A percentile compares a stretch with the other conserved stretches of the same genome.
Conservation (phyloP, 2,113 vertebrate genomes). For the Vombatus ursinus region DNA sequence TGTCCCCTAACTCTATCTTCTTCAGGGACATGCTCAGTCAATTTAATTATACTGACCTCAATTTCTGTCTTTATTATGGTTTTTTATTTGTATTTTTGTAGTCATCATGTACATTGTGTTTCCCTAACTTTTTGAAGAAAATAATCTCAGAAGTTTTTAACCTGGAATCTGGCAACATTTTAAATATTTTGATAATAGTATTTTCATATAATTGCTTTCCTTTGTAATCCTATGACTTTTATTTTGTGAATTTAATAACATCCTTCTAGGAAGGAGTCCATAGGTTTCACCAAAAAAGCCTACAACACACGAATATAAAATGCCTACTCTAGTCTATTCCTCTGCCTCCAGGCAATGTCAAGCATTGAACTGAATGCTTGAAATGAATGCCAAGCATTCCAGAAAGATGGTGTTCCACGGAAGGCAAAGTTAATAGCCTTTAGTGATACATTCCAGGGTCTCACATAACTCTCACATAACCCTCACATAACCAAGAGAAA, state of each 20-base stretch:
- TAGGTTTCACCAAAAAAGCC: background rate
- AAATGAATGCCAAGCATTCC: background rate
- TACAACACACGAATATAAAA: background rate
- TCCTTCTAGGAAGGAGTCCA: background rate
- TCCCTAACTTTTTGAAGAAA: background rate
- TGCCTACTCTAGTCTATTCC: background rate
- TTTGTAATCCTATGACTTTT: background rate
- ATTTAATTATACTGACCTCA: background rate
- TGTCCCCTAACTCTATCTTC: background rate
- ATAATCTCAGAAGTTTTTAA: background rate
- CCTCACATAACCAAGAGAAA: background rate
- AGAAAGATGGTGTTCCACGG: slow-evolving; percentile 7
- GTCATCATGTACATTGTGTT: background rate
- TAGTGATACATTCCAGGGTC: background rate
- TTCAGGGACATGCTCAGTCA: background rate
- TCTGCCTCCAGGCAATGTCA: background rate
- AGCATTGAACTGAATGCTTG: background rate
- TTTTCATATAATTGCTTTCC: background rate
- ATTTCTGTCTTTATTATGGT: background rate
- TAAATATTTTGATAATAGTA: too few relatives aligned
- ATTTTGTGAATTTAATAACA: background rate
- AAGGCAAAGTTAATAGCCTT: background rate
- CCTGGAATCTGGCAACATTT: background rate
- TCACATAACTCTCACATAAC: background rate
- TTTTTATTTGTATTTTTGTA: background rate